phyloP scores from a whole-genome alignment of 2,888 invertebrate species.

The Eulithis testata region DNA sequence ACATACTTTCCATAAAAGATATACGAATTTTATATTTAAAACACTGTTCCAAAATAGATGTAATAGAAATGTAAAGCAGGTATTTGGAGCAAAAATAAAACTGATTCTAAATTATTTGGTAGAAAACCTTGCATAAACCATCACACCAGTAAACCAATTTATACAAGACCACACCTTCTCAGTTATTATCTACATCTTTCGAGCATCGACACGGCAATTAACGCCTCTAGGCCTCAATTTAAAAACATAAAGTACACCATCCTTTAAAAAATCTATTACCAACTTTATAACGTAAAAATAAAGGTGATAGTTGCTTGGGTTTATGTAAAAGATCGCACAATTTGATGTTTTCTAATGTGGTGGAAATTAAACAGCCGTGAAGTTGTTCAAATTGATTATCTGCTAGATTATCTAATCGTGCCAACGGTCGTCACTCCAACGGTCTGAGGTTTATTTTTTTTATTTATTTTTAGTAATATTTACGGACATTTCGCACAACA shows the following conservation, averaged over 20 bases:
- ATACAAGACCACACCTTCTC: slow-evolving; percentile 59
- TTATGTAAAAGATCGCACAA: slow-evolving; percentile 14
- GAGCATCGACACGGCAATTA: slow-evolving; percentile 61
- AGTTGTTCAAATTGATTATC: slow-evolving; percentile 42
- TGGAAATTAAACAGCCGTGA: slow-evolving; percentile 40
- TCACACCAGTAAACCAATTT: slow-evolving; percentile 33
- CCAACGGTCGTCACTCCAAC: slow-evolving; percentile 3
- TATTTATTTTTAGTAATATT: background rate
- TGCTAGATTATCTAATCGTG: slow-evolving; percentile 20
- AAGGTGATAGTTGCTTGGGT: slow-evolving; percentile 12
- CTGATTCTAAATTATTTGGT: no score
- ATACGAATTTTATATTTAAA: no score
- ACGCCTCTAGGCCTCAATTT: slow-evolving; percentile 45
- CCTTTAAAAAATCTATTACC: slow-evolving; percentile 8
- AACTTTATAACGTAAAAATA: slow-evolving; percentile 12
- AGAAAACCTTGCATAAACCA: no score
- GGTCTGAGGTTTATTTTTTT: background rate
- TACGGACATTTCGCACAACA: no score
- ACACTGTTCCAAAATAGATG: no score
- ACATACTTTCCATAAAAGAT: no score
- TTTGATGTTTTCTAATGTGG: slow-evolving; percentile 35
- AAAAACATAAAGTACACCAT: slow-evolving; percentile 27
- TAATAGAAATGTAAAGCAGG: no score
- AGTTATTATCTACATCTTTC: slow-evolving; percentile 53
- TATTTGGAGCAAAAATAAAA: no score